phyloP scores from a whole-genome alignment of 2,888 invertebrate species.

The Apodemia duryi region DNA sequence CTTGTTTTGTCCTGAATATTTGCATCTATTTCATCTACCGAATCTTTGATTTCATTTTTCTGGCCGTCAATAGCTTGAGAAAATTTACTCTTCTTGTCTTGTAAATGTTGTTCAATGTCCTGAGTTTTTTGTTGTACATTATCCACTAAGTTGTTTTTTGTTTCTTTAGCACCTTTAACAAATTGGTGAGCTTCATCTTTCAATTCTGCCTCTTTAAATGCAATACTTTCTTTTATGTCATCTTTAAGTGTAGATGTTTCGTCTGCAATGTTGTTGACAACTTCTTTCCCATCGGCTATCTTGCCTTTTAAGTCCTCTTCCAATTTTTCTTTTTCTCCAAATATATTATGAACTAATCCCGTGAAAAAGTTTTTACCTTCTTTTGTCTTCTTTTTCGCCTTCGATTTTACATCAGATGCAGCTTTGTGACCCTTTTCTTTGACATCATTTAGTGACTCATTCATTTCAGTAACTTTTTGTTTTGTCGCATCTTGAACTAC shows the following conservation, averaged over 20 bases:
- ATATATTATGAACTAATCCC: constrained; percentile 66
- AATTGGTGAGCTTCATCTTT: constrained; percentile 37
- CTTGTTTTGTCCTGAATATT: constrained; percentile 33
- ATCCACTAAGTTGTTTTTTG: constrained; percentile 15
- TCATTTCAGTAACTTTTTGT: constrained; percentile 50
- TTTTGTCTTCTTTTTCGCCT: constrained; percentile 63
- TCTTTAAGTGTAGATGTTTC: constrained; percentile 56
- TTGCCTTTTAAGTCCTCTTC: constrained; percentile 63
- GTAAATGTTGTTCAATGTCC: constrained; percentile 36
- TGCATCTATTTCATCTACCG: constrained; percentile 37
- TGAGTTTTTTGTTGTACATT: constrained; percentile 32
- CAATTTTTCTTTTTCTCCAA: constrained; percentile 68
- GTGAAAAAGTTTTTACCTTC: constrained; percentile 69
- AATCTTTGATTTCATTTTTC: constrained; percentile 39
- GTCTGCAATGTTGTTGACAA: constrained; percentile 51
- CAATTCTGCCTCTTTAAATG: constrained; percentile 46
- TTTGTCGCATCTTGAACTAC: constrained; percentile 46
- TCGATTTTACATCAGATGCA: constrained; percentile 38
- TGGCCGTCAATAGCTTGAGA: constrained; percentile 26
- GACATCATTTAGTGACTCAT: constrained; percentile 48
- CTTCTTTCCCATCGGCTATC: constrained; percentile 56
- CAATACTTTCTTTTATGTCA: constrained; percentile 45
- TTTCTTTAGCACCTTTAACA: constrained; percentile 34
- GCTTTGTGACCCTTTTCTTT: constrained; percentile 53
- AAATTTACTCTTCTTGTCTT: constrained; percentile 37